phyloP scores from a whole-genome alignment of 2,888 invertebrate species.

The Odontocerum albicorne region DNA sequence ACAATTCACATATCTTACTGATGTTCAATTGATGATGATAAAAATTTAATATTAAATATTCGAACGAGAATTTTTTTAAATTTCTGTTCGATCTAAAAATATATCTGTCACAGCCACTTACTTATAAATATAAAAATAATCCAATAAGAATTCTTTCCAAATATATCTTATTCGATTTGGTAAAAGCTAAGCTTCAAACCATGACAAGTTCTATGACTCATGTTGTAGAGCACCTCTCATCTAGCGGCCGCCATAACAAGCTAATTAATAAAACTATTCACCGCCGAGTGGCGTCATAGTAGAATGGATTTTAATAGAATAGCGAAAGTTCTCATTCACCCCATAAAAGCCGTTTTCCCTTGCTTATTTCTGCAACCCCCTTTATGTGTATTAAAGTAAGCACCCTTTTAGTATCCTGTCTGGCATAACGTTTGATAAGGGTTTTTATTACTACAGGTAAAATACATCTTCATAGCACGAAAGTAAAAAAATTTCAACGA shows the following conservation, averaged over 20 bases:
- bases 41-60: no score
- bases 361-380: constrained; percentile 7
- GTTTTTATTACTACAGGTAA: constrained; percentile 18
- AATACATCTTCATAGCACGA: constrained; percentile 1
- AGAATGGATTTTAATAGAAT: neutral
- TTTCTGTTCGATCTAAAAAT: no score
- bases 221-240: constrained; percentile 1
- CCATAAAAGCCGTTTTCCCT: constrained; percentile 3
- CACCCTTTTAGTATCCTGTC: constrained; percentile 26
- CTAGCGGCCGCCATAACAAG: constrained; percentile 20
- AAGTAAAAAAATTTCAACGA: constrained; percentile 1
- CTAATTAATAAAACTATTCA: constrained; percentile 28
- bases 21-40: no score
- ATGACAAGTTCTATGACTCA: neutral
- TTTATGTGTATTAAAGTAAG: constrained; percentile 18
- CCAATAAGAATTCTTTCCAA: no score
- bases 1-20: no score
- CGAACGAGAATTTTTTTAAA: no score
- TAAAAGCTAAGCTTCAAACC: constrained; percentile 6
- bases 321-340: neutral
- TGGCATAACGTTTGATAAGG: constrained; percentile 25
- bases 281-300: constrained; percentile 27
- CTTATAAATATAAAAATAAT: no score
- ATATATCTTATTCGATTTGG: no score
- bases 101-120: no score